A percentile compares a stretch with the other conserved stretches of the same genome.
Evolutionary conservation across 2,888 invertebrate genomes (phyloP).

Genomic region (Lumbricus terrestris): DNA sequence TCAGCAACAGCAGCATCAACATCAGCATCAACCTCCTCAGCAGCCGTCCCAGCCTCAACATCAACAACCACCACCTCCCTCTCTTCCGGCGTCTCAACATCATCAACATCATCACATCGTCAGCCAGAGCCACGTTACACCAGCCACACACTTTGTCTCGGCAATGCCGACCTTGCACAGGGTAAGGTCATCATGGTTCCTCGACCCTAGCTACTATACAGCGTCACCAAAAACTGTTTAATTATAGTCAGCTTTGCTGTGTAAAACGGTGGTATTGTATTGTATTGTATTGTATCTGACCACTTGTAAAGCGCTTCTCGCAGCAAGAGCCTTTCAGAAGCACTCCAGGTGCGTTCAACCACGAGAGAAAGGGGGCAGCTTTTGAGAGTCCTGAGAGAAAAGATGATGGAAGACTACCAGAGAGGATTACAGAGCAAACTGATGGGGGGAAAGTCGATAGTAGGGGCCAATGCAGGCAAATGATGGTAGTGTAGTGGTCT

Average conservation of each 20-base stretch:
- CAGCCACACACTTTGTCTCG: conserved; percentile 6
- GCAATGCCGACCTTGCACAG: conserved; percentile 13
- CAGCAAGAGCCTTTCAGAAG: too few relatives aligned
- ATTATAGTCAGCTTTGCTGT: background rate
- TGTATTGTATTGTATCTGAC: too few relatives aligned
- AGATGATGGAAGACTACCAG: too few relatives aligned
- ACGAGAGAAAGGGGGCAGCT: too few relatives aligned
- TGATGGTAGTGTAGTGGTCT: too few relatives aligned
- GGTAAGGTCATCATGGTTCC: background rate
- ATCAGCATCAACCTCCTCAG: conserved; percentile 33
- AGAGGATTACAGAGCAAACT: too few relatives aligned
- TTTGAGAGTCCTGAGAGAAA: too few relatives aligned
- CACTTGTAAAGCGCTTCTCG: too few relatives aligned
- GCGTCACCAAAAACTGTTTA: background rate
- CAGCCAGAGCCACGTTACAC: conserved; percentile 6
- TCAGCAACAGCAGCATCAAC: conserved; percentile 30
- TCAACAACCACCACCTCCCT: background rate
- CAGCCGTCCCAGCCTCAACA: conserved; percentile 21
- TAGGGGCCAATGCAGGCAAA: too few relatives aligned
- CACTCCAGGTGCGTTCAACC: too few relatives aligned
- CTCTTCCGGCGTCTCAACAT: conserved; percentile 10
- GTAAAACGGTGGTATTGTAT: too few relatives aligned
- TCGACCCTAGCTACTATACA: background rate
- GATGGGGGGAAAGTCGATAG: too few relatives aligned
- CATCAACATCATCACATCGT: conserved; percentile 11